Evolutionary conservation across 2,797 vertebrate species (phyloP).

Genomic region (Poeciliopsis paucimaculata): DNA sequence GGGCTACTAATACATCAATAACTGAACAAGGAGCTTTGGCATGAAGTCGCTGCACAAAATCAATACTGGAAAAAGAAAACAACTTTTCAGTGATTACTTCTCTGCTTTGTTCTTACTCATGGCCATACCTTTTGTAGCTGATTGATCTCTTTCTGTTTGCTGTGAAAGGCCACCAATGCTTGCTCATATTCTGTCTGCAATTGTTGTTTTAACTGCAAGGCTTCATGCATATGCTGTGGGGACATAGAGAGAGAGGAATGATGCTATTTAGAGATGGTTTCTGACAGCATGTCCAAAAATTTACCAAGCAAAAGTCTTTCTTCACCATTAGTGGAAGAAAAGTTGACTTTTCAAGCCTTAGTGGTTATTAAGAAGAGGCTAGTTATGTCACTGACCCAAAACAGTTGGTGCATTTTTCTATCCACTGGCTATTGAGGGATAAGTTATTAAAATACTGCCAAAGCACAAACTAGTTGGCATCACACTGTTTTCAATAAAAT

Average conservation of each 20-base stretch:
- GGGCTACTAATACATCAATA: slow-evolving; percentile 35
- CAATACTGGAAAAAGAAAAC: slow-evolving; percentile 2
- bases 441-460: slow-evolving; percentile 7
- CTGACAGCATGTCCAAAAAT: slow-evolving; percentile 21
- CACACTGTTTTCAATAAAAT: slow-evolving; percentile 13
- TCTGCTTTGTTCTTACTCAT: neutral
- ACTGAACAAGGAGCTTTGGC: slow-evolving; percentile 26
- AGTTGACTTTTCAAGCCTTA: neutral
- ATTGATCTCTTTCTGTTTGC: slow-evolving; percentile 93
- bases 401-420: neutral
- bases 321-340: neutral
- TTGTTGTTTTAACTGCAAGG: slow-evolving; percentile 90
- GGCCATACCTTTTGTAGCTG: slow-evolving; percentile 89
- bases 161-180: slow-evolving; percentile 89
- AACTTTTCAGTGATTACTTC: slow-evolving; percentile 3
- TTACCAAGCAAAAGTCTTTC: neutral
- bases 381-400: neutral
- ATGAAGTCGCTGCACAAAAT: slow-evolving; percentile 28
- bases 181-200: slow-evolving; percentile 94
- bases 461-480: slow-evolving; percentile 1
- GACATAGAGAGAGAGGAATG: slow-evolving; percentile 19
- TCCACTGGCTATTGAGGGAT: slow-evolving; percentile 4
- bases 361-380: slow-evolving; percentile 1
- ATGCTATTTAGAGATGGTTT: slow-evolving; percentile 26
- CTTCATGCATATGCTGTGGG: slow-evolving; percentile 90